These are phyloP conservation scores for Acanthoscelides obtectus DNA, from an alignment of 2,888 invertebrate species.

Conservation along the genomic window DNA sequence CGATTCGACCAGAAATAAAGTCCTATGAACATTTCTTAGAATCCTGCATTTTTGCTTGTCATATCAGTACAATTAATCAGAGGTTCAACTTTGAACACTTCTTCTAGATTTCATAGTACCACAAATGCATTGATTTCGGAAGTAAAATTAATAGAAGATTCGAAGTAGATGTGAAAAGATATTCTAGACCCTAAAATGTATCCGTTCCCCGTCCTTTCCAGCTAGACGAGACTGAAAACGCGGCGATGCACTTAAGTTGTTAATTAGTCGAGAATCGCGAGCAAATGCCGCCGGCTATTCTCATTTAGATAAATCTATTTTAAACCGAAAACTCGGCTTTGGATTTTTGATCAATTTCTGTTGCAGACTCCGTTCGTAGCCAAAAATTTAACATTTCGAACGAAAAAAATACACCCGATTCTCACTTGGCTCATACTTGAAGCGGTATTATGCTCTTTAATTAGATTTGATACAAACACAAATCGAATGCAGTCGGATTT, in stretches of 20 bases:
- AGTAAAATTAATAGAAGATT: too few species aligned
- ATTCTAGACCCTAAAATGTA: background rate
- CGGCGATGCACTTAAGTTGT: constrained; percentile 11
- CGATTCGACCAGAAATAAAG: too few species aligned
- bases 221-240: constrained; percentile 1
- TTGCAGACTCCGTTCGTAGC: constrained; percentile 34
- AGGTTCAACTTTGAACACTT: too few species aligned
- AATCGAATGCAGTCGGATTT: constrained; percentile 20
- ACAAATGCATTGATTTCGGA: too few species aligned
- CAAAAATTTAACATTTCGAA: constrained; percentile 50
- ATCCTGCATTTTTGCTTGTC: too few species aligned
- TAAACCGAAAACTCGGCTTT: constrained; percentile 34
- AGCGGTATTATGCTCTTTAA: constrained; percentile 31
- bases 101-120: too few species aligned
- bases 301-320: constrained; percentile 35
- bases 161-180: background rate
- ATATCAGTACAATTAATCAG: too few species aligned
- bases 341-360: constrained; percentile 44
- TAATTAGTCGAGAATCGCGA: constrained; percentile 21
- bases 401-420: constrained; percentile 39
- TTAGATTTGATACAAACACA: constrained; percentile 29
- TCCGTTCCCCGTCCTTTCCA: background rate
- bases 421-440: constrained; percentile 30
- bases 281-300: constrained; percentile 11
- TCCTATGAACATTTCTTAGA: too few species aligned